Evolutionary conservation across 2,888 invertebrate genomes (phyloP).

Genomic region (Drosophila helvetica): DNA sequence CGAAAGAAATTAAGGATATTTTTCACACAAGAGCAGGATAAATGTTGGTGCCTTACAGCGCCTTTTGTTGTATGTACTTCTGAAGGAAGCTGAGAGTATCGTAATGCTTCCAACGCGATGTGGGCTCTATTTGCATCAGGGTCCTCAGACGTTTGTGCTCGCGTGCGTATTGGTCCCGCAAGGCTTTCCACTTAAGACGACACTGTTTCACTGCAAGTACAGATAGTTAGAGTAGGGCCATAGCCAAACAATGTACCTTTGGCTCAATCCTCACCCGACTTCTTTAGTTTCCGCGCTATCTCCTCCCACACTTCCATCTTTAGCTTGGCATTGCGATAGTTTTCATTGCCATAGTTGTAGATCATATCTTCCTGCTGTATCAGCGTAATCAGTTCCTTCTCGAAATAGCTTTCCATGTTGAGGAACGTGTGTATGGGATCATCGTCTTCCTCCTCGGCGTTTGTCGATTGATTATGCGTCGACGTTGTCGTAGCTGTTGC

Average conservation of each 20-base stretch:
- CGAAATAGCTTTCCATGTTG: slow-evolving; percentile 82
- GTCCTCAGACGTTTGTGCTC: slow-evolving; percentile 81
- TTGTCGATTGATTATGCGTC: neutral
- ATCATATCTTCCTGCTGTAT: slow-evolving; percentile 79
- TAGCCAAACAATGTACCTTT: neutral
- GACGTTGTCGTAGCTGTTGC: slow-evolving; percentile 6
- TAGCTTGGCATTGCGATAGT: slow-evolving; percentile 80
- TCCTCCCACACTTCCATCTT: slow-evolving; percentile 82
- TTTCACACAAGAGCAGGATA: neutral
- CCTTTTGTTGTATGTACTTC: slow-evolving; percentile 79
- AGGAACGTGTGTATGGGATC: slow-evolving; percentile 82
- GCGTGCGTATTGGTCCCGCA: slow-evolving; percentile 82
- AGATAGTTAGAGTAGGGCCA: neutral
- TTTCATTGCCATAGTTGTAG: slow-evolving; percentile 78
- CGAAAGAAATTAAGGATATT: neutral
- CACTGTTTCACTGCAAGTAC: slow-evolving; percentile 75
- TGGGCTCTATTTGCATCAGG: slow-evolving; percentile 63
- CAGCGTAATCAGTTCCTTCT: slow-evolving; percentile 80
- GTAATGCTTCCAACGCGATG: slow-evolving; percentile 82
- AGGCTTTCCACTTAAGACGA: slow-evolving; percentile 82
- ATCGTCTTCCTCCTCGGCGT: slow-evolving; percentile 80
- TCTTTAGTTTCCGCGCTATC: slow-evolving; percentile 81
- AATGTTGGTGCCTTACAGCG: slow-evolving; percentile 61
- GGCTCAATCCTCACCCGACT: slow-evolving; percentile 64
- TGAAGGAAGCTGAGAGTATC: slow-evolving; percentile 80